Evolutionary conservation across 1,140 invertebrate species (phyloP).

Genomic region (Drosophila persimilis): DNA sequence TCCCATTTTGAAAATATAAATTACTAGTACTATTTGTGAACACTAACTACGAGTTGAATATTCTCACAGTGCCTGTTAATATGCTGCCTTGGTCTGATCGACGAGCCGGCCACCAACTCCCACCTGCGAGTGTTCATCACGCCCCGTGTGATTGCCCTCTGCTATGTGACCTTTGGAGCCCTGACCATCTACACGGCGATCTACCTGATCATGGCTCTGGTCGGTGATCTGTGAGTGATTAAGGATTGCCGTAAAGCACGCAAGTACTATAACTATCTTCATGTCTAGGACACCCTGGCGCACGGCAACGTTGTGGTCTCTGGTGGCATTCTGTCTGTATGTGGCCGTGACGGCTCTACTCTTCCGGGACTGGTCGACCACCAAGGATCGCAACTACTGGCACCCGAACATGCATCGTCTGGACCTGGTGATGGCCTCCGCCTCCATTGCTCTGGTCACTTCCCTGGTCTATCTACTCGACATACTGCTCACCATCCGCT

Average conservation of each 20-base stretch:
- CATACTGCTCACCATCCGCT: conserved; percentile 73
- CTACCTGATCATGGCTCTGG: conserved; percentile 80
- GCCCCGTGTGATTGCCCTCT: conserved; percentile 71
- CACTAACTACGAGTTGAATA: too few species aligned
- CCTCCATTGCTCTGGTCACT: conserved; percentile 72
- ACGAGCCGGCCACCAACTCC: conserved; percentile 80
- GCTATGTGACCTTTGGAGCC: conserved; percentile 81
- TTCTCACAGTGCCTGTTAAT: conserved; percentile 69
- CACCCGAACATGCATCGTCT: conserved; percentile 82
- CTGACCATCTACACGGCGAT: conserved; percentile 72
- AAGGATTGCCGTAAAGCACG: too few species aligned
- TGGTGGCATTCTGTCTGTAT: conserved; percentile 68
- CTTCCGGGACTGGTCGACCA: conserved; percentile 79
- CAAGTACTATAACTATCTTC: too few species aligned
- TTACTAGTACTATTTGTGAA: neutral
- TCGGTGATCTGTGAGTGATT: conserved; percentile 71
- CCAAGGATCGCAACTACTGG: conserved; percentile 82
- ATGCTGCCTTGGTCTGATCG: conserved; percentile 77
- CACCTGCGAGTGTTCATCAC: conserved; percentile 77
- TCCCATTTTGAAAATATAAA: neutral
- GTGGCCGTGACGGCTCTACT: conserved; percentile 68
- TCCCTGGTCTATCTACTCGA: conserved; percentile 72
- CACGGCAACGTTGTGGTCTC: conserved; percentile 66
- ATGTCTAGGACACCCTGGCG: conserved; percentile 70
- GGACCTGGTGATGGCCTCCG: conserved; percentile 77